Evolutionary conservation across 1,140 invertebrate species (phyloP), one percentile per base, ranked within the genome.

Genomic region (Gonioctena quinquepunctata): DNA sequence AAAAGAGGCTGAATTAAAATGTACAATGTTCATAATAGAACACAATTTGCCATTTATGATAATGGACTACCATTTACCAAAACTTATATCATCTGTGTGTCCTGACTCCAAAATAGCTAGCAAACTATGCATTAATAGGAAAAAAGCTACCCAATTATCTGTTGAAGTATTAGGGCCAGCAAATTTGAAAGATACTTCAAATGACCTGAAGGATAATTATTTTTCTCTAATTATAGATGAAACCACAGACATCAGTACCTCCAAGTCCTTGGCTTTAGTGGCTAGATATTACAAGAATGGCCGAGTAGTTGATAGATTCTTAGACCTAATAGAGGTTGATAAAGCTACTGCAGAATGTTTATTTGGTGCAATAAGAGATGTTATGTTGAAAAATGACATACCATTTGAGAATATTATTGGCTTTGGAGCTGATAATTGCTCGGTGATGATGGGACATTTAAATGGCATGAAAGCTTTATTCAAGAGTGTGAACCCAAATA

Each of bases 31-130:
- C 61, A 27, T 77, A 19, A 21, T 54, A 23, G 71, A 77, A 56
- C 70, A 77, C 50, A 73, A 78, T 62, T 52, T 77, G 28, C 57
- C 75, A 50, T 75, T 78, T 65, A 56, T 27, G 18, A 48, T 74
- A 57, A 68, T 72, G 65, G 68, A 76, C 49, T n/a, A n/a, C n/a
- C 69, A 75, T 68, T 68, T 77, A 52, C 49, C 68, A 4, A 61
- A 67, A 59, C 68, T 76, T 23, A 70, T 73, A 42, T 25, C 42
- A 25, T 62, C 8, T 57, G 57, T 76, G 22, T 73, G 42, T 68
- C 56, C 62, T 0, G 72, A 77, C 59, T 73, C 65, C 3, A 48
- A 68, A 71, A 68, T 71, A 23, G 59, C 49, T 26, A 68, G 69
- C 25, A 48, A 48, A 19, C 11, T 60, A 60, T 48, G 26, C 18